Base-by-base conservation (phyloP, 2,113 vertebrate species). In the Cephalopterus ornatus region DNA sequence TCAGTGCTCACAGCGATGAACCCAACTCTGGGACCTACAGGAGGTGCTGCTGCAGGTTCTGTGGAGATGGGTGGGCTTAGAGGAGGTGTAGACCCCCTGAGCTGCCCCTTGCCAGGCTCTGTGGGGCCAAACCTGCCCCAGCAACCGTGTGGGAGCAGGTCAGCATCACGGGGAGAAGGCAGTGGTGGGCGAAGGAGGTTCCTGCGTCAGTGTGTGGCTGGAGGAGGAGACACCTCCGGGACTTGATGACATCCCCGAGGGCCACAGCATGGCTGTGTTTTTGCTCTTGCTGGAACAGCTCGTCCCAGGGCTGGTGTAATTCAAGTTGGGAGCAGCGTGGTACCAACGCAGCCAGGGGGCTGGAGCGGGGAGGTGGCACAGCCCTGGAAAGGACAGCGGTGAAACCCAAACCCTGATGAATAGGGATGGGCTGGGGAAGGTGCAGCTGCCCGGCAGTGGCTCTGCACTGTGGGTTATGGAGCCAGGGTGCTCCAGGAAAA, bases 401-500 rank as follows among this genome's bases (percentile, higher is more conserved):
- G 95, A 93, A 97, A 96, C 42, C 50, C 71, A 75, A 95, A 47
- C 59, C 41, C 18, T 20, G 1, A 15, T 77, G 91, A 88, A 85
- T 53, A 85, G 76, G 39, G 33, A 95, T 33, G 68, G 78, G 16
- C 62, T 41, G 62, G 39, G 32, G 30, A 56, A 79, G 80, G 16
- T 3, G 27, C 92, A 49, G 88, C 73, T 55, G 91, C 52, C 14
- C 14, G 3, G 33, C 66, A 12, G 68, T 4, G 2, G 12, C 33
- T 85, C 55, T 41, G 55, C 62, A 9, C 42, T 35, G 44, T 0
- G 14, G 9, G 41, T 50, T 27, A 4, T 1, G 23, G 22, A 58
- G 47, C 19, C 68, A 6, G 20, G 9, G 33, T 15, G 30, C 59
- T 47, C 65, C 21, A 2, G 59, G 11, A 10, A 18, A 41, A 8